Evolutionary conservation across 2,113 vertebrate genomes (phyloP).

Genomic region (Coreoperca whiteheadi): DNA sequence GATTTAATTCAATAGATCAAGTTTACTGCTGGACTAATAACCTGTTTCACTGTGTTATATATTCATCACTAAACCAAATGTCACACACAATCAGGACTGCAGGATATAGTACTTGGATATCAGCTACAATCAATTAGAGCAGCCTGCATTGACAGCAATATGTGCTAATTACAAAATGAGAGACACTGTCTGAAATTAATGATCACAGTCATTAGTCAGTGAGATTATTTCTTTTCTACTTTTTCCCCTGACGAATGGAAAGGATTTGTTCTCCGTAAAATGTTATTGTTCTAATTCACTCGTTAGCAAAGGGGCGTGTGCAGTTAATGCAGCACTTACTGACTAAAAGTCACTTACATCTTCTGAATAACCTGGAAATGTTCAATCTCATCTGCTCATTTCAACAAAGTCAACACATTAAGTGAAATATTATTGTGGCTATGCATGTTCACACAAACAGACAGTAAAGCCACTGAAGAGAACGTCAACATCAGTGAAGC

Average conservation of each 20-base stretch:
- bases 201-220: slow-evolving; percentile 14
- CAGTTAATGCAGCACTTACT: background rate
- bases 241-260: background rate
- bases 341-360: background rate
- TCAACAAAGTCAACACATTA: background rate
- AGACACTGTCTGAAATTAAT: background rate
- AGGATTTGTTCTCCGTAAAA: background rate
- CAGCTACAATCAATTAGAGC: background rate
- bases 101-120: background rate
- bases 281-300: background rate
- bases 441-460: background rate
- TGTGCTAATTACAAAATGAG: slow-evolving; percentile 16
- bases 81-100: background rate
- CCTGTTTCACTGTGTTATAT: background rate
- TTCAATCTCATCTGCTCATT: background rate
- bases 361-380: background rate
- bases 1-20: background rate
- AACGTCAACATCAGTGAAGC: no score
- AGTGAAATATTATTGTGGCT: background rate
- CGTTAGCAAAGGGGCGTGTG: background rate
- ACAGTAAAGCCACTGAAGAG: background rate
- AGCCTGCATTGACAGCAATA: background rate
- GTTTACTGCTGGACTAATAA: background rate
- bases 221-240: slow-evolving; percentile 2
- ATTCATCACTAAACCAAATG: background rate